Base-by-base conservation (phyloP, 2,113 vertebrate species). In the Pampusana beccarii region DNA sequence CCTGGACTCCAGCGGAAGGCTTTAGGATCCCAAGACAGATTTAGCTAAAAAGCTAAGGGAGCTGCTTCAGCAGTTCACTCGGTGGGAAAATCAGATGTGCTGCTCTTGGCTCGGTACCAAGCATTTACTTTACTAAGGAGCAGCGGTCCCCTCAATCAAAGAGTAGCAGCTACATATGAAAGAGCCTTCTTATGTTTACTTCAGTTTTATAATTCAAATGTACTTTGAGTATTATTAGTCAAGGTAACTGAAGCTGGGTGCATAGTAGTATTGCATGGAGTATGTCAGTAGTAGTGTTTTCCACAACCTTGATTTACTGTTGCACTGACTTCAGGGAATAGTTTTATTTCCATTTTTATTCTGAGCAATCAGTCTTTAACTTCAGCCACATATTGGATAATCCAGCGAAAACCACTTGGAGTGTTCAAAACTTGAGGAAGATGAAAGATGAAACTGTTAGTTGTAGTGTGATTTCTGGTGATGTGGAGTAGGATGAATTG, bases 51-150 rank as follows among this genome's bases (percentile, higher is more conserved):
- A 92, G 75, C 88, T 80, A 10, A 82, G 87, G 87, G 92, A 95
- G 69, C 78, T 83, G 54, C 70, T 97, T 88, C 82, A 85, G 64
- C 77, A 72, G 75, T 84, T 93, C 75, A 36, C 28, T 95, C 57
- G 85, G 95, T 97, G 95, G 92, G 94, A 96, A 94, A 95, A 90
- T 94, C 87, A 77, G 54, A 94, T 92, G 85, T 92, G 86, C 28
- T 71, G 58, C 34, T 64, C 33, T 86, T 96, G 95, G 95, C 91
- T 86, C 14, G 75, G 38, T 58, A 57, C 75, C 86, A 94, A 90
- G 84, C 4, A 0, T 71, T 96, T 72, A 75, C 65, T 54, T 95
- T 74, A 42, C 79, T 61, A 71, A 86, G 40, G 65, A 91, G 81
- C 81, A 71, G 48, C 2, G 11, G 93, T 96, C 92, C 92, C 72